These are phyloP conservation scores for Eubasilissa splendida DNA, from an alignment of 2,888 invertebrate genomes.

Conservation along the genomic window DNA sequence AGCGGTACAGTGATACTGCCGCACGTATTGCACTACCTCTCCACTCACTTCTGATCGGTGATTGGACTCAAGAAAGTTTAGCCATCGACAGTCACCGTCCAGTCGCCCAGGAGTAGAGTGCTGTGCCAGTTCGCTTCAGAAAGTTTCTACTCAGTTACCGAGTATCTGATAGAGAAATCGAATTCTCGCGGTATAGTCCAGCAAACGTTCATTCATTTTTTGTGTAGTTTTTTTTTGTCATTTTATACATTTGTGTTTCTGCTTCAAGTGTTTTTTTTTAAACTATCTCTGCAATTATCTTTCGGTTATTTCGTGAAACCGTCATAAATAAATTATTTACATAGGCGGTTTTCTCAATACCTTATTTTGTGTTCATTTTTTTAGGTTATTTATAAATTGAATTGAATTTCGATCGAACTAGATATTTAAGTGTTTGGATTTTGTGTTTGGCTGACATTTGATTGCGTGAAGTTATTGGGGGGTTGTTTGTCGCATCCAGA, in stretches of 20 bases:
- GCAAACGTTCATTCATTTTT: conserved; percentile 13
- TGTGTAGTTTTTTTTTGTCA: conserved; percentile 6
- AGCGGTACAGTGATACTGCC: neutral
- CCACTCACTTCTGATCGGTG: neutral
- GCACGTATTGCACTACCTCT: neutral
- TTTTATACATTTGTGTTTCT: conserved; percentile 3
- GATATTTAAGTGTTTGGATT: conserved; percentile 30
- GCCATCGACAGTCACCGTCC: neutral
- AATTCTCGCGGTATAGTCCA: conserved; percentile 5
- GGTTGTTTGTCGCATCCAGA: conserved; percentile 5
- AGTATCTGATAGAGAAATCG: conserved; percentile 12
- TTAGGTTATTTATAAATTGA: neutral
- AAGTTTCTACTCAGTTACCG: neutral
- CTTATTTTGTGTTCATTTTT: conserved; percentile 20
- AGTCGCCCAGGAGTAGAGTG: conserved; percentile 11
- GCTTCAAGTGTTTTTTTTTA: neutral
- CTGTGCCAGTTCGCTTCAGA: neutral
- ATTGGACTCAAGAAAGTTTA: conserved; percentile 21
- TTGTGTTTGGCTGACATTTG: conserved; percentile 37
- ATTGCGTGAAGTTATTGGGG: conserved; percentile 39
- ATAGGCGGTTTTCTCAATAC: conserved; percentile 2
- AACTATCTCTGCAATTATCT: neutral
- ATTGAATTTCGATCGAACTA: neutral
- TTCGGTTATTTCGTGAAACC: neutral
- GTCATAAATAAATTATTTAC: conserved; percentile 9